Conservation (phyloP, 2,888 invertebrate species). For the Microctonus hyperodae region DNA sequence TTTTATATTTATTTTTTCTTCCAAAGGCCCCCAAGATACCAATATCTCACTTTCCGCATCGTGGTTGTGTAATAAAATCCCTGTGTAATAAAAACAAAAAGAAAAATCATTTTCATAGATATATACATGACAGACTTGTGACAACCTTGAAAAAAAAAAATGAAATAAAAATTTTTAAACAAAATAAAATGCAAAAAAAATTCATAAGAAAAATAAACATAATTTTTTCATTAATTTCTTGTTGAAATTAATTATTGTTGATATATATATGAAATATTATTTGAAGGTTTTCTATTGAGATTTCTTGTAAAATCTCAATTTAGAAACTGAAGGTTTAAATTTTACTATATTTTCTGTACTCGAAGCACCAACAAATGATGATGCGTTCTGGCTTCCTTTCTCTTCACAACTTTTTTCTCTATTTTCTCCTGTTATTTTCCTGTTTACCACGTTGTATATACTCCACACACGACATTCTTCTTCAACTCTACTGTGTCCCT, state of each 20-base stretch:
- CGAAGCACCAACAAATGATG: background rate
- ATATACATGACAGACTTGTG: background rate
- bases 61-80: background rate
- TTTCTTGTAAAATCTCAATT: background rate
- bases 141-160: background rate
- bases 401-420: background rate
- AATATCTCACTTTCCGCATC: background rate
- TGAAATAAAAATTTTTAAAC: background rate
- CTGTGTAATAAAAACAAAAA: background rate
- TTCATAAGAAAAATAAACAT: background rate
- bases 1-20: background rate
- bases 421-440: background rate
- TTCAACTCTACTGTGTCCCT: background rate
- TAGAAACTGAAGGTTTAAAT: background rate
- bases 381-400: conserved; percentile 1
- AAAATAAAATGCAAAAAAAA: background rate
- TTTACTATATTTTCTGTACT: background rate
- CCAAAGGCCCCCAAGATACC: background rate
- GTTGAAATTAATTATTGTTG: too few relatives aligned
- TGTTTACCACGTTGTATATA: conserved; percentile 5
- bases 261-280: background rate
- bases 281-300: background rate
- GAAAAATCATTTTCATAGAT: too few relatives aligned
- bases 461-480: conserved; percentile 2
- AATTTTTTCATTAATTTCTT: background rate